Conservation (phyloP, 2,888 invertebrate species). For the Hipparchia sbordonii region DNA sequence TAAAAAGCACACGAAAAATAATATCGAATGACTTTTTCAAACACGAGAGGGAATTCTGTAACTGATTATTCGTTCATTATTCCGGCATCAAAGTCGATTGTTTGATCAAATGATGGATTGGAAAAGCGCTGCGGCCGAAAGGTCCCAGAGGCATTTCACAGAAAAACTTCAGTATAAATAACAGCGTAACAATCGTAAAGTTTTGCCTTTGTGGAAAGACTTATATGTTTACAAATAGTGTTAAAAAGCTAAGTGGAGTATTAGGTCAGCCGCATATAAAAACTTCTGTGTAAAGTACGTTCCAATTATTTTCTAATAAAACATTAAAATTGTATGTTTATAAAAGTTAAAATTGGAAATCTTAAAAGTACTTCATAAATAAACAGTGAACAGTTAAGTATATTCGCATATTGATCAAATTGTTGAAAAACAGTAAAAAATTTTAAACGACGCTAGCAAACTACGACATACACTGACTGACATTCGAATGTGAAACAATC, state of each 20-base stretch:
- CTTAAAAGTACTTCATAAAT: background rate
- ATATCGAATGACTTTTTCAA: slow-evolving; percentile 5
- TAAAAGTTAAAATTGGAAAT: background rate
- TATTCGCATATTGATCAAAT: background rate
- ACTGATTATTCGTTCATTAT: slow-evolving; percentile 32
- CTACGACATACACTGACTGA: slow-evolving; percentile 37
- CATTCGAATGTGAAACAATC: slow-evolving; percentile 22
- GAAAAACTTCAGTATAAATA: slow-evolving; percentile 15
- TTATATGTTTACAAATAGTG: slow-evolving; percentile 15
- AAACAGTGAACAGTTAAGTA: background rate
- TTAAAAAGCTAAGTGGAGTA: background rate
- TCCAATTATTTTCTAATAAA: background rate
- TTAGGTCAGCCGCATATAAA: background rate
- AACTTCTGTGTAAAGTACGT: background rate
- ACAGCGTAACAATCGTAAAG: slow-evolving; percentile 18
- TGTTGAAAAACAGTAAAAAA: slow-evolving; percentile 11
- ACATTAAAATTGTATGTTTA: background rate
- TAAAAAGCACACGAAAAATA: background rate
- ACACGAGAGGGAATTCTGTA: slow-evolving; percentile 21
- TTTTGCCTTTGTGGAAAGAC: slow-evolving; percentile 7
- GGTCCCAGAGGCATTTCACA: slow-evolving; percentile 30
- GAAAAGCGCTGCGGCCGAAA: slow-evolving; percentile 27
- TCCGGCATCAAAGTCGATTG: slow-evolving; percentile 32
- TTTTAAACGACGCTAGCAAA: slow-evolving; percentile 18
- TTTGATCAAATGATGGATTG: slow-evolving; percentile 31